Conservation (phyloP, 2,113 vertebrate species). For the Trematocara nigrifrons region DNA sequence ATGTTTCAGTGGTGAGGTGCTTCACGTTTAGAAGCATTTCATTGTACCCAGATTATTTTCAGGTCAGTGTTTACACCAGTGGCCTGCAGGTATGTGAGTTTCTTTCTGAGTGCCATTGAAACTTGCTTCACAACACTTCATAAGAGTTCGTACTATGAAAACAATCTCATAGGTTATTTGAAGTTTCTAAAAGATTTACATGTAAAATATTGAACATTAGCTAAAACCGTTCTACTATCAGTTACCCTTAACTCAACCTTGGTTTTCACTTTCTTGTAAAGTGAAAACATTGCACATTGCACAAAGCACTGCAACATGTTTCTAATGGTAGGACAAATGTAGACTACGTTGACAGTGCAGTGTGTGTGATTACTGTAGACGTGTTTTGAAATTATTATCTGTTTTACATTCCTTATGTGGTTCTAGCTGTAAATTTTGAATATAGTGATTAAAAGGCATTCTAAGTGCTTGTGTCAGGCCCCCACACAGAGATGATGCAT, state of each 20-base stretch:
- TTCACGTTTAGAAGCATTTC: neutral
- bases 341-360: neutral
- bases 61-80: neutral
- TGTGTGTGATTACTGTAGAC: neutral
- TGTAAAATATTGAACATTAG: neutral
- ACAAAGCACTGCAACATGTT: neutral
- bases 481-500: conserved; percentile 50
- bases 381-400: conserved; percentile 4
- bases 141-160: neutral
- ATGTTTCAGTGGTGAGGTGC: neutral
- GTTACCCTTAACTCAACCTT: neutral
- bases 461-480: conserved; percentile 32
- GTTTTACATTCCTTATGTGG: conserved; percentile 5
- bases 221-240: neutral
- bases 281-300: neutral
- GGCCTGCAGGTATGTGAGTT: neutral
- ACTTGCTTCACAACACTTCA: neutral
- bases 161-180: neutral
- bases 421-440: conserved; percentile 35
- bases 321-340: neutral
- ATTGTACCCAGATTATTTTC: neutral
- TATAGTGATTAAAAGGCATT: conserved; percentile 50
- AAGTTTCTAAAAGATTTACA: neutral
- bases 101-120: neutral
- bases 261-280: neutral